A percentile compares a stretch with the other conserved stretches of the same genome.
Evolutionary conservation across 2,113 vertebrate genomes (phyloP).

Genomic region (Paratilapia polleni): DNA sequence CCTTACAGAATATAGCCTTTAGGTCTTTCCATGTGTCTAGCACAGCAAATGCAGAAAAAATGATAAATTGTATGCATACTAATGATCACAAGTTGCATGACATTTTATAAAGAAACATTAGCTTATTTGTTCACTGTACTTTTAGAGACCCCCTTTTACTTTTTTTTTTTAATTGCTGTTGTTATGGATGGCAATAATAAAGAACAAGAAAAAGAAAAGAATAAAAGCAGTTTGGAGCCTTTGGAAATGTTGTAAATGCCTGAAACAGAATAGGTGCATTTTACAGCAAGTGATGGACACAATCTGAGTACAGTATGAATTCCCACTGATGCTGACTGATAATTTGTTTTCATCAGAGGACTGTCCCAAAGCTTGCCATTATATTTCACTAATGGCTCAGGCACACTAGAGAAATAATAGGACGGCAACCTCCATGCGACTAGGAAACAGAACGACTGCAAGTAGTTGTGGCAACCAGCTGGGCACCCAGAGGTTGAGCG

Average conservation of each 20-base stretch:
- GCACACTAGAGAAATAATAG: neutral
- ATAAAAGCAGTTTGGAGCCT: neutral
- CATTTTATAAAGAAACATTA: neutral
- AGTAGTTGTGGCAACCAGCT: neutral
- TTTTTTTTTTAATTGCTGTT: neutral
- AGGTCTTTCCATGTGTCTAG: neutral
- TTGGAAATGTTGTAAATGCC: neutral
- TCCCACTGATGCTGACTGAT: neutral
- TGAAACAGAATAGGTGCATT: neutral
- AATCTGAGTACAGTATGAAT: neutral
- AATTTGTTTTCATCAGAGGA: neutral
- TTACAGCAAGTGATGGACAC: neutral
- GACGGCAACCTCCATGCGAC: neutral
- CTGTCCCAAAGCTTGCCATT: neutral
- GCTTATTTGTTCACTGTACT: conserved; percentile 5
- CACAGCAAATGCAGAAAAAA: neutral
- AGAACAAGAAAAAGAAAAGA: neutral
- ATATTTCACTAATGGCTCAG: neutral
- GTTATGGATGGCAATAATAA: neutral
- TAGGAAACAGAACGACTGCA: neutral
- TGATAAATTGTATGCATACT: neutral
- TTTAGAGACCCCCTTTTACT: neutral
- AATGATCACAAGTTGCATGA: neutral
- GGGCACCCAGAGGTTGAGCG: too few species aligned
- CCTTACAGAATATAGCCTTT: rapidly evolving